Percentiles rank a stretch among this genome's conserved stretches.
phyloP scores from a whole-genome alignment of 2,888 invertebrate genomes.

The Teleogryllus oceanicus region DNA sequence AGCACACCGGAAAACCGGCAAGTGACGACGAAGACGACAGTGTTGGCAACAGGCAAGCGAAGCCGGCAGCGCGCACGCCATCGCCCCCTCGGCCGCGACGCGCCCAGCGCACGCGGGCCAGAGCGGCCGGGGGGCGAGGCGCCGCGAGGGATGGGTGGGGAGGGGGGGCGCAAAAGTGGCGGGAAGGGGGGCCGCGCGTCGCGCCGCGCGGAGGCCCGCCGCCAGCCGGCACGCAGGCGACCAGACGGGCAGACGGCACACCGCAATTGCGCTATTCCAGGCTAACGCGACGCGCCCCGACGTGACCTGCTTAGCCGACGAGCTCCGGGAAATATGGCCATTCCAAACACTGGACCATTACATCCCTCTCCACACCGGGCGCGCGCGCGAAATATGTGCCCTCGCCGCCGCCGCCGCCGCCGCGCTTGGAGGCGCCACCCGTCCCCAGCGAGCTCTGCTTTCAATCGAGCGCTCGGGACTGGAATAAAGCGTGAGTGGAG shows the following conservation, averaged over 20 bases:
- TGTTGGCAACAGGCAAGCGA: too few relatives aligned
- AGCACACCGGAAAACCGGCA: too few relatives aligned
- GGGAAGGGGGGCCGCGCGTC: not conserved
- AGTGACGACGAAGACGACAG: too few relatives aligned
- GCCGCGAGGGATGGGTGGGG: not conserved
- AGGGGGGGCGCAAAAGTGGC: not conserved
- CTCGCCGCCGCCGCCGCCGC: not conserved
- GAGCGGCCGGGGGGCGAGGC: not conserved
- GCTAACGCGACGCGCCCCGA: constrained; percentile 7
- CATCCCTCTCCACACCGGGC: not conserved
- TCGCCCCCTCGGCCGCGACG: too few relatives aligned
- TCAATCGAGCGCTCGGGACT: too few relatives aligned
- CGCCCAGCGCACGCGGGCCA: not conserved
- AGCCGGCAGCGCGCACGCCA: too few relatives aligned
- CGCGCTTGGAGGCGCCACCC: not conserved
- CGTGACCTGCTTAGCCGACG: constrained; percentile 4
- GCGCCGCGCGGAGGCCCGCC: not conserved
- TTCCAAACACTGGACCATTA: constrained; percentile 7
- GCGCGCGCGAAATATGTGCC: not conserved
- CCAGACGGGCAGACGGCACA: not conserved
- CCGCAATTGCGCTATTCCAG: constrained; percentile 6
- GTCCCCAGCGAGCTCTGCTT: too few relatives aligned
- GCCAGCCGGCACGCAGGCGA: not conserved
- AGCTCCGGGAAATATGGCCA: constrained; percentile 7
- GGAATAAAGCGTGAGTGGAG: too few relatives aligned